Evolutionary conservation across 2,113 vertebrate genomes (phyloP).

Genomic region (Gorsachius goisagi): DNA sequence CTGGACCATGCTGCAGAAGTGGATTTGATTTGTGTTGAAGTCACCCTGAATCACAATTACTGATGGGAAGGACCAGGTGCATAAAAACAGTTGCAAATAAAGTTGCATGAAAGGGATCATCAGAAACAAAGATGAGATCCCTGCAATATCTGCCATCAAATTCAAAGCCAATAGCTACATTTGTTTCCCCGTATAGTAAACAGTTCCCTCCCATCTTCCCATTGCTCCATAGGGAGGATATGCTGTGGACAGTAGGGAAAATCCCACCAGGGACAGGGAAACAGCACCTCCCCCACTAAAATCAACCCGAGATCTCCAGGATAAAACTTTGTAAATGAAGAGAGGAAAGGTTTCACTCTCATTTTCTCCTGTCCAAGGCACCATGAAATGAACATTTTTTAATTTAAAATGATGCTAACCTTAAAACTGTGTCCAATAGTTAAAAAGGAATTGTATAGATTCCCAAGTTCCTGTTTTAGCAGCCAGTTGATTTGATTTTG

Average conservation of each 20-base stretch:
- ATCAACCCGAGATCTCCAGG: not conserved
- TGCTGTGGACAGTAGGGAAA: not conserved
- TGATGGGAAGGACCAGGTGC: not conserved
- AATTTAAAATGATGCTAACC: not conserved
- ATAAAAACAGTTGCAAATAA: fast-evolving
- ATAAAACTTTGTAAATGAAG: not conserved
- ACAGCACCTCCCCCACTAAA: not conserved
- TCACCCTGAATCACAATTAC: not conserved
- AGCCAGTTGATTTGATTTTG: not conserved
- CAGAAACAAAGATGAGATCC: not conserved
- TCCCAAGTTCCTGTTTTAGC: not conserved
- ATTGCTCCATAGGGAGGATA: not conserved
- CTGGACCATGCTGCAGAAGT: not conserved
- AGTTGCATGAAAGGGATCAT: not conserved
- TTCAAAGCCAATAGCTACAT: not conserved
- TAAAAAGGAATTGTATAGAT: not conserved
- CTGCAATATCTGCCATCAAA: not conserved
- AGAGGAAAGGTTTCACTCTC: not conserved
- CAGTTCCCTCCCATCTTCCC: not conserved
- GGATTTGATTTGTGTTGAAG: not conserved
- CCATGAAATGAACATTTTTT: not conserved
- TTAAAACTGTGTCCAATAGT: not conserved
- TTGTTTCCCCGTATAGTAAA: not conserved
- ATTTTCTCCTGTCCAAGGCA: not conserved
- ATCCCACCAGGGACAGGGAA: not conserved